Evolutionary conservation across 2,888 invertebrate genomes (phyloP), one percentile per base, ranked within the genome.

Genomic region (Caenorhabditis sp.): DNA sequence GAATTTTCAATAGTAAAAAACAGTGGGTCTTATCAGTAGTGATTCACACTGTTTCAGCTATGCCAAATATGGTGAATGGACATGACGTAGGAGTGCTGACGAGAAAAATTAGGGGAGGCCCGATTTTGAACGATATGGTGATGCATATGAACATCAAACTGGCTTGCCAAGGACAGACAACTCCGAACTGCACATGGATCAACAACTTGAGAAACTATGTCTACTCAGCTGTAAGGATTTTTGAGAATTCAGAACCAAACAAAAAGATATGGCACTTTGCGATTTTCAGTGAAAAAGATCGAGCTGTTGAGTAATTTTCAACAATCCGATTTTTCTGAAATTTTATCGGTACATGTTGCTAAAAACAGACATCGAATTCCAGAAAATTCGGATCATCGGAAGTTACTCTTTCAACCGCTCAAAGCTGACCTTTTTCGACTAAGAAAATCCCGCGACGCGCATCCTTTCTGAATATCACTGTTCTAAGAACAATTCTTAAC

Each of bases 81-180:
- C 56, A 69, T 49, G 83, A 84, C 47, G 66, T 80, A 1, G 83
- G 80, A n/a, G 64, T 80, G 2, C 28, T 75, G 35, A 58, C 76
- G 10, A 47, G 72, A 0, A 80, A 82, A 28, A 8, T 82, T 8
- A 66, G 75, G 8, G 80, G 73, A 59, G 86, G 87, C 24, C 80
- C 87, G 1, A 77, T 86, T n/a, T 56, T 83, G 14, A 85, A 87
- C 59, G 87, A 87, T 68, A 86, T 87, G 64, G 59, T 75, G 38
- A 86, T 83, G 85, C 85, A 86, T 63, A 86, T 86, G 77, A 85
- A 87, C 41, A 47, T 87, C 19, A 87, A 87, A 63, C 24, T 84
- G 66, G 59, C 16, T 16, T 86, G 86, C 31, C 19, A n/a, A 16
- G 72, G 66, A 47, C 47, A 70, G 24, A 68, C 61, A 24, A 77